These are phyloP conservation scores for Triplophysa rosa DNA, from an alignment of 2,113 vertebrate genomes.

Conservation along the genomic window DNA sequence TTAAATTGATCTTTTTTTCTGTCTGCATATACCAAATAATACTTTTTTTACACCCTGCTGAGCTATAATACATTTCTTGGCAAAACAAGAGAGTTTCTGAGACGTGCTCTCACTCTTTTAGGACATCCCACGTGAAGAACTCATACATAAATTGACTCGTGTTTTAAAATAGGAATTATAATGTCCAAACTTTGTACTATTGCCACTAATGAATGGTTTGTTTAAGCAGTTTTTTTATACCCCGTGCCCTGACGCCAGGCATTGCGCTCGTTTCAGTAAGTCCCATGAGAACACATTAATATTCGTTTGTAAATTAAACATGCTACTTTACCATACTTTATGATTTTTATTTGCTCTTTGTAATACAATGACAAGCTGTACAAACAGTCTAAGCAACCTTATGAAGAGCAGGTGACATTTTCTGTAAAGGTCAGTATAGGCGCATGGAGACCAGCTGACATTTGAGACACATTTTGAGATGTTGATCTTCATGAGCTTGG, in stretches of 20 bases:
- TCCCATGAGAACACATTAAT: not conserved
- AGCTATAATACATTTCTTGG: conserved; percentile 42
- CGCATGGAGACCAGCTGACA: conserved; percentile 55
- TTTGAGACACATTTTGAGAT: conserved; percentile 52
- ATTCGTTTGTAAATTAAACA: not conserved
- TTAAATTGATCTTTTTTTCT: not conserved
- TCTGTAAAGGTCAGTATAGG: conserved; percentile 61
- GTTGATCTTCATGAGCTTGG: not conserved
- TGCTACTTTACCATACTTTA: not conserved
- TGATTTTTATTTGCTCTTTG: not conserved
- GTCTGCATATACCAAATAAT: conserved; percentile 16
- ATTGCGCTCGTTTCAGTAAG: not conserved
- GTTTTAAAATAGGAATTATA: not conserved
- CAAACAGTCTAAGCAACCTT: conserved; percentile 10
- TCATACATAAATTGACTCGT: not conserved
- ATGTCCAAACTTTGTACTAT: not conserved
- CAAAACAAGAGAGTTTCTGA: conserved; percentile 2
- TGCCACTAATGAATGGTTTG: not conserved
- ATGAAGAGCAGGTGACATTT: conserved; percentile 63
- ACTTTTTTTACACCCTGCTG: not conserved
- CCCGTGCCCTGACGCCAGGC: not conserved
- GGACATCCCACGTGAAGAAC: not conserved
- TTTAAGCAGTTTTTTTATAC: not conserved
- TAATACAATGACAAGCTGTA: not conserved
- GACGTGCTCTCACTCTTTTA: not conserved